Base-by-base conservation (phyloP, 2,797 vertebrate genomes). In the Cebuella pygmaea region DNA sequence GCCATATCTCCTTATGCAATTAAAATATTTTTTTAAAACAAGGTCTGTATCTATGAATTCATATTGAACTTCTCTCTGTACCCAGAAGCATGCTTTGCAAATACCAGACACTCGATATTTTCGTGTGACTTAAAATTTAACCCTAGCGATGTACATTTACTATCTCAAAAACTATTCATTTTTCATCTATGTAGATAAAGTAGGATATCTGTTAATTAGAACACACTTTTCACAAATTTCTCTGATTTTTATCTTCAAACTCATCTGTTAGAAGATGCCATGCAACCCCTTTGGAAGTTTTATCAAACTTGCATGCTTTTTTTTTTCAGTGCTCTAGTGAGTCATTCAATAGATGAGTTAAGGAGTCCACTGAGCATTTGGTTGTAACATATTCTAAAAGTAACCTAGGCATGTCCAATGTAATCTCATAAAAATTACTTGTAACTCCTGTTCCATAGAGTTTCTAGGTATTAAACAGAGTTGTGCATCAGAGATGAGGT, bases 391-490 rank as follows among this genome's bases (percentile, higher is more conserved):
- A 88, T 91, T 87, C 93, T 97, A 84, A 94, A 97, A 93, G 57
- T 72, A 96, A 96, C 50, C 97, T 96, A 78, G 81, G 75, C 96
- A 76, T 96, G 93, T 39, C 95, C 82, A 86, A 82, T 75, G 12
- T 10, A 70, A 17, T 7, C 44, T 97, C 85, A 93, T 96, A 85
- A 96, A 96, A 98, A 94, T 90, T 90, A 93, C 95, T 84, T 96
- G 70, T 88, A 90, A 90, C 30, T 87, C 90, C 52, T 94, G 84
- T 88, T 90, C 52, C 67, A 61, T 36, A 74, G 52, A 48, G 82
- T 96, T 96, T 95, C 88, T 86, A 79, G 74, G 57, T 85, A 97
- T 95, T 95, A 93, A 95, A 95, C 39, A 80, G 86, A 96, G 70
- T 41, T 95, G 75, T 88, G 30, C 26, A 2, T 88, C 88, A 86